Evolutionary conservation across 2,888 invertebrate genomes (phyloP).

Genomic region (Acleris holmiana): DNA sequence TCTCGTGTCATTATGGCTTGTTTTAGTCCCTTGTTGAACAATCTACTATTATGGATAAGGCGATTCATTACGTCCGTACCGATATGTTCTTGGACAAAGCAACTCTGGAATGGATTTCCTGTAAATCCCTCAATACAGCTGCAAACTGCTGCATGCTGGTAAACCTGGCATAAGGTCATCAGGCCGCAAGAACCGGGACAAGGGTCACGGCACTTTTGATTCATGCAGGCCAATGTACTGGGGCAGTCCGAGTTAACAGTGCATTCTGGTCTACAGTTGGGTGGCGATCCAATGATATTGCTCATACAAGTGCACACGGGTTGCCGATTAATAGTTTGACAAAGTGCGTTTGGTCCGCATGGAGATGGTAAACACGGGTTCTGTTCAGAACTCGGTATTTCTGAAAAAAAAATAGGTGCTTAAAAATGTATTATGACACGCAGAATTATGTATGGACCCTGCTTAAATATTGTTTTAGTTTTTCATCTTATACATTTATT

Average conservation of each 20-base stretch:
- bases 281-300: conserved; percentile 87
- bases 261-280: conserved; percentile 90
- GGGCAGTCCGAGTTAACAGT: conserved; percentile 90
- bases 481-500: too few relatives aligned
- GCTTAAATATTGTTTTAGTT: too few relatives aligned
- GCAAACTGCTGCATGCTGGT: conserved; percentile 91
- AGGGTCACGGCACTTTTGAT: conserved; percentile 91
- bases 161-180: conserved; percentile 89
- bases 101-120: conserved; percentile 90
- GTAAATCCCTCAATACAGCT: conserved; percentile 89
- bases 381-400: conserved; percentile 54
- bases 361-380: conserved; percentile 90
- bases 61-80: conserved; percentile 50
- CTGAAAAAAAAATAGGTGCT: conserved; percentile 49
- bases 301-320: conserved; percentile 87
- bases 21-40: too few relatives aligned
- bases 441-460: too few relatives aligned
- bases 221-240: conserved; percentile 90
- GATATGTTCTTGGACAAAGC: conserved; percentile 72
- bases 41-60: conserved; percentile 17
- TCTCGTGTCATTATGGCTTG: too few relatives aligned
- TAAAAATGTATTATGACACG: background rate
- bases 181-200: conserved; percentile 91
- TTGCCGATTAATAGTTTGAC: conserved; percentile 85
- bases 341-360: conserved; percentile 89